Evolutionary conservation across 2,113 vertebrate species (phyloP), one percentile per base, ranked within the genome.

Genomic region (Meriones unguiculatus): DNA sequence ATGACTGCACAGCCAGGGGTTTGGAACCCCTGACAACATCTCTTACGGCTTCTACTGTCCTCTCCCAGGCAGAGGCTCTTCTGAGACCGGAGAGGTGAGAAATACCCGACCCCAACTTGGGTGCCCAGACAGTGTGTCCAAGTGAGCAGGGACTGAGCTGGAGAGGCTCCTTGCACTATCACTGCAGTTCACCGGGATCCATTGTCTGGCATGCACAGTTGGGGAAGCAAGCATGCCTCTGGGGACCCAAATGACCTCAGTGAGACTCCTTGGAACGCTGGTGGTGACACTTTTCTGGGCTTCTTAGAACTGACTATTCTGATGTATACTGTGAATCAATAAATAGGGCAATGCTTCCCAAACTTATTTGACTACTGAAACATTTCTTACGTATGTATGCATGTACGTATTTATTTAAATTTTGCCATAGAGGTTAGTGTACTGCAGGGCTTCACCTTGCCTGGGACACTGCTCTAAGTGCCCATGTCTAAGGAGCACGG

Each of bases 341-440:
- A 15, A 78, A 64, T 78, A 73, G 57, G 90, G 57, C n/a, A 52
- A 78, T 0, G 1, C 72, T 97, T 96, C 92, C 92, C 97, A 97
- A 95, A 97, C 93, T 97, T 84, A 94, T 67, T 52, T 89, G 72
- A 97, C 93, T 96, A 97, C 96, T 96, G 93, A 95, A 95, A n/a
- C 38, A 14, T 59, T 94, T 90, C 57, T 22, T 50, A 13, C 38
- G 38, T 87, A 75, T 81, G 46, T 46, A 46, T 46, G 46, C 5
- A 46, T 46, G 46, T 46, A 46, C 5, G 46, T 46, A 46, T 46
- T 4, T 46, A 46, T 46, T 46, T 46, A 46, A 46, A 46, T 81
- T 88, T 75, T 75, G 57, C 54, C 67, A 62, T 24, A 65, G 54
- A 64, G 20, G 32, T 81, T 65, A 75, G 75, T 28, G 35, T 52